A percentile compares a stretch with the other conserved stretches of the same genome.
These are phyloP conservation scores for Drosophila austrosaltans DNA, from an alignment of 2,888 invertebrate genomes.

Conservation along the genomic window DNA sequence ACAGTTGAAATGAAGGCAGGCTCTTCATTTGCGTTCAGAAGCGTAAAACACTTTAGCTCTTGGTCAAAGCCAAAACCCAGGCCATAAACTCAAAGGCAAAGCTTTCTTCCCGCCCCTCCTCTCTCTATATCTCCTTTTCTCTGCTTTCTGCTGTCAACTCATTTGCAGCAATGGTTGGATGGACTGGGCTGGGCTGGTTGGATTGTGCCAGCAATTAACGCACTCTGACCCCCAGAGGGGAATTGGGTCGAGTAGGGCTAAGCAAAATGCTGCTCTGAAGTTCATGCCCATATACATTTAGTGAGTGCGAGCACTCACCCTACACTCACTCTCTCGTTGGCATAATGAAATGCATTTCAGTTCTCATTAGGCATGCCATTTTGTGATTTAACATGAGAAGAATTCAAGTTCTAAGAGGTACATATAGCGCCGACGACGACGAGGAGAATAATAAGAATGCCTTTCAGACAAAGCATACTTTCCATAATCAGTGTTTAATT, in stretches of 20 bases:
- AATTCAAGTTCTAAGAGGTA: conserved; percentile 8
- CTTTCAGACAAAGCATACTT: neutral
- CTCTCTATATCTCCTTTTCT: neutral
- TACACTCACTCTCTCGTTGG: conserved; percentile 20
- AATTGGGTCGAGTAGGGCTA: conserved; percentile 67
- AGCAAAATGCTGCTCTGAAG: conserved; percentile 32
- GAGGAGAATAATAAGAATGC: neutral
- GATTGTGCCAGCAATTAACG: conserved; percentile 67
- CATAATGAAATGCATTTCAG: conserved; percentile 76
- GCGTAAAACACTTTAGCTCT: conserved; percentile 35
- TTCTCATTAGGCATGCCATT: conserved; percentile 76
- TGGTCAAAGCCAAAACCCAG: too few species aligned
- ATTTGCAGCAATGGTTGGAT: conserved; percentile 27
- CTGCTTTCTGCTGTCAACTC: conserved; percentile 50
- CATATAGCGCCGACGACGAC: conserved; percentile 2
- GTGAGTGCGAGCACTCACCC: conserved; percentile 27
- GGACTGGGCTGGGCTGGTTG: too few species aligned
- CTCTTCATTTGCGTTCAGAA: conserved; percentile 3
- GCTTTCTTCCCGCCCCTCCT: neutral
- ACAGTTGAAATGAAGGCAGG: conserved; percentile 17
- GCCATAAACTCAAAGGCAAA: too few species aligned
- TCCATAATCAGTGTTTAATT: conserved; percentile 16
- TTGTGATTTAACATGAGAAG: conserved; percentile 41
- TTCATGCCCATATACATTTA: conserved; percentile 38
- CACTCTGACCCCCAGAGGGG: conserved; percentile 44